Conservation (phyloP, 1,140 invertebrate genomes). For the Sminthurinus signatus region DNA sequence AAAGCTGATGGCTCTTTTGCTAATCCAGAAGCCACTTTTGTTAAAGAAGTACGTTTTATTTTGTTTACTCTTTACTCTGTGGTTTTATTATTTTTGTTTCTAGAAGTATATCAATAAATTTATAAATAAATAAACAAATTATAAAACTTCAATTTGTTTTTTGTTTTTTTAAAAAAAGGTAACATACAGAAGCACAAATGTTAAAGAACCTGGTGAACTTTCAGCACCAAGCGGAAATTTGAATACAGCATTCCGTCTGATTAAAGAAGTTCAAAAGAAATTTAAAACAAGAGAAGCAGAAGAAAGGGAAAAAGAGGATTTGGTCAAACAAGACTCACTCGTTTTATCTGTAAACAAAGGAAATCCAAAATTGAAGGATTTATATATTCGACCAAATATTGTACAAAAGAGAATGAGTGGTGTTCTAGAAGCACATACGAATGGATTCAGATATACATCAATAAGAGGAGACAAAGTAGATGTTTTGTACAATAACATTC, state of each 20-base stretch:
- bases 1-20: constrained; percentile 86
- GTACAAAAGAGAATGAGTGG: constrained; percentile 95
- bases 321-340: constrained; percentile 98
- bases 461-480: constrained; percentile 98
- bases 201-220: constrained; percentile 94
- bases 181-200: constrained; percentile 96
- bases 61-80: not conserved
- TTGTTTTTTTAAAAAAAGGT: constrained; percentile 48
- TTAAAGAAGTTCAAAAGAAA: constrained; percentile 99
- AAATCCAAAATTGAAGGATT: constrained; percentile 96
- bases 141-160: too few species aligned
- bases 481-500: constrained; percentile 99
- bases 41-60: constrained; percentile 97
- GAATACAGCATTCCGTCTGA: constrained; percentile 91
- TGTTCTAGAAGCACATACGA: constrained; percentile 67
- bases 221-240: constrained; percentile 91
- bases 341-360: constrained; percentile 91
- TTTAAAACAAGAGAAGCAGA: constrained; percentile 97
- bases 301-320: constrained; percentile 95
- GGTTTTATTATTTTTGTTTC: too few species aligned
- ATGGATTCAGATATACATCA: constrained; percentile 97
- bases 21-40: constrained; percentile 90
- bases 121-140: too few species aligned
- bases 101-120: too few species aligned
- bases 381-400: constrained; percentile 98